Percentiles rank a stretch among this genome's conserved stretches.
phyloP scores from a whole-genome alignment of 2,113 vertebrate species.

The Bos taurus region ARS-UCD2.0 NC_037339.1:18493001-18493500 shows the following conservation, averaged over 20 bases:
- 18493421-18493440: background rate
- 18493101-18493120: background rate
- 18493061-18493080: background rate
- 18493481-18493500: background rate
- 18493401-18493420: background rate
- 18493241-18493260: background rate
- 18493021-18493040: background rate
- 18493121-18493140: background rate
- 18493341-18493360: background rate
- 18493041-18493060: background rate
- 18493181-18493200: background rate
- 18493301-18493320: background rate
- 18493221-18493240: background rate
- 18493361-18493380: background rate
- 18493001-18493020: background rate
- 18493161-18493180: background rate
- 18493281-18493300: background rate
- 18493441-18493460: background rate
- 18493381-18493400: background rate
- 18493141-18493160: background rate
- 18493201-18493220: background rate
- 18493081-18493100: background rate
- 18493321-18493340: background rate
- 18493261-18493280: background rate
- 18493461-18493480: background rate